These are phyloP conservation scores for Rhea americana DNA, from an alignment of 2,113 vertebrate species.

Conservation along the genomic window DNA sequence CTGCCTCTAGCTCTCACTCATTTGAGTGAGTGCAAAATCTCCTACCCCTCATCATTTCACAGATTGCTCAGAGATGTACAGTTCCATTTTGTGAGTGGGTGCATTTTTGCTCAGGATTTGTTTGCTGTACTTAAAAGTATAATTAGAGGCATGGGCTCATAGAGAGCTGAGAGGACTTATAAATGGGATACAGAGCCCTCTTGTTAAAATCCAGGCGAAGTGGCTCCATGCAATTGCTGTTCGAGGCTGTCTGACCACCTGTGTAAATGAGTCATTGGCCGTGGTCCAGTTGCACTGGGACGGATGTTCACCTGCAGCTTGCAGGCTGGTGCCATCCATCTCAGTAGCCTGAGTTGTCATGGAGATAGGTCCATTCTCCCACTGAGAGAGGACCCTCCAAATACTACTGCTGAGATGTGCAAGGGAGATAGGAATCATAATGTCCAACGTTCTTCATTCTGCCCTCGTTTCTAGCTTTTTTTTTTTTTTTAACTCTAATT, in stretches of 20 bases:
- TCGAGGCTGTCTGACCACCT: not conserved
- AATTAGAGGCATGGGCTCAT: not conserved
- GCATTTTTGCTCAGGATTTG: not conserved
- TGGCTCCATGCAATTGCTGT: not conserved
- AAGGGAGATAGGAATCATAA: too few species aligned
- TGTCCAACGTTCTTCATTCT: not conserved
- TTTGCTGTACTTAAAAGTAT: not conserved
- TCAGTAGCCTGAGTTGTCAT: fast-evolving
- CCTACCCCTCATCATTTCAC: not conserved
- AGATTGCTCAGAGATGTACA: fast-evolving
- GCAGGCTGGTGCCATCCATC: not conserved
- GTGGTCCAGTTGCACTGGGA: not conserved
- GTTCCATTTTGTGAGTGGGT: not conserved
- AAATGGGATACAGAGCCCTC: not conserved
- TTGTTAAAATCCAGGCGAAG: not conserved
- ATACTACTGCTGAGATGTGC: fast-evolving
- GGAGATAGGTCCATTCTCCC: not conserved
- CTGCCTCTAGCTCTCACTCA: not conserved
- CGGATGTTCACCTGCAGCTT: fast-evolving
- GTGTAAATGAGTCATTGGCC: not conserved
- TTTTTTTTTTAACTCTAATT: not conserved
- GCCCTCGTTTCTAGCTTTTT: not conserved
- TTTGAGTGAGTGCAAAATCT: not conserved
- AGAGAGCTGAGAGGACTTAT: not conserved
- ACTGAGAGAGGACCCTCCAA: fast-evolving